phyloP scores from a whole-genome alignment of 2,888 invertebrate genomes.

The Hydropsyche betteni region DNA sequence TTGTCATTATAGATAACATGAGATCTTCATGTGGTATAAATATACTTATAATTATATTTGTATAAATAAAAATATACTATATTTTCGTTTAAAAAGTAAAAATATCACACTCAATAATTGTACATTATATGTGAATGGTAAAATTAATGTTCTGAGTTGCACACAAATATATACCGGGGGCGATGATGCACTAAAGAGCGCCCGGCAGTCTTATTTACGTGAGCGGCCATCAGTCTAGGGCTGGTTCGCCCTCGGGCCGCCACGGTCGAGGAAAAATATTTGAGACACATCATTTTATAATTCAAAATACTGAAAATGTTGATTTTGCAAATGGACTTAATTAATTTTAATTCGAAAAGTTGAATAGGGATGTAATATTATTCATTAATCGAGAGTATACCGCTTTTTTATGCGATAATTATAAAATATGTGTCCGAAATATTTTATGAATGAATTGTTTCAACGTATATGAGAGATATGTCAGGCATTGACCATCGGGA shows the following conservation, averaged over 20 bases:
- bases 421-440: too few relatives aligned
- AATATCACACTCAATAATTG: conserved; percentile 50
- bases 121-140: conserved; percentile 49
- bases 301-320: conserved; percentile 25
- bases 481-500: conserved; percentile 46
- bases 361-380: too few relatives aligned
- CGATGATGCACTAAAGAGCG: conserved; percentile 33
- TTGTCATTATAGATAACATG: conserved; percentile 15
- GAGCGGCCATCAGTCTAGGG: conserved; percentile 33
- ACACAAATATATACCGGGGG: conserved; percentile 41
- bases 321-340: background rate
- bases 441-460: too few relatives aligned
- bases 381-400: too few relatives aligned
- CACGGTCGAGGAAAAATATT: conserved; percentile 24
- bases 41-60: conserved; percentile 47
- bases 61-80: conserved; percentile 50
- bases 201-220: conserved; percentile 44
- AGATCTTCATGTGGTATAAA: conserved; percentile 32
- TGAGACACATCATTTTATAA: conserved; percentile 29
- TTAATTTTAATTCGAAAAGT: too few relatives aligned
- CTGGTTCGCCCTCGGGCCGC: conserved; percentile 12
- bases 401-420: too few relatives aligned
- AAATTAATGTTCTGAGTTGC: conserved; percentile 40
- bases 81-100: conserved; percentile 46
- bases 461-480: conserved; percentile 39